Conservation (phyloP, 2,797 vertebrate genomes). For the Macroramphosus scolopax region DNA sequence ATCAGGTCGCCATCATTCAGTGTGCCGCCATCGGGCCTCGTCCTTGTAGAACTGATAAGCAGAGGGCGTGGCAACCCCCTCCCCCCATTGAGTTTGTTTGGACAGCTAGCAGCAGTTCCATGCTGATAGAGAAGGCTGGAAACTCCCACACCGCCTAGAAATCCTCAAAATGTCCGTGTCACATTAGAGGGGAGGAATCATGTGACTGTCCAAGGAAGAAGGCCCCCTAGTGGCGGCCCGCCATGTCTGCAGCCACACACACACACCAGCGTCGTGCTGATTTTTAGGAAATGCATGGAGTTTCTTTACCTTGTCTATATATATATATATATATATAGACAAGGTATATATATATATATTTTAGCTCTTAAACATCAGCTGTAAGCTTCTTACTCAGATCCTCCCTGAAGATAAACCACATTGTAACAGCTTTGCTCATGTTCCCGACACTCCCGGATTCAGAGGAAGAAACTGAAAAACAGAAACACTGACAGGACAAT, state of each 20-base stretch:
- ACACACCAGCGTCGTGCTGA: constrained; percentile 26
- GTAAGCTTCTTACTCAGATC: constrained; percentile 42
- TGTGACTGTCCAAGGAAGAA: constrained; percentile 30
- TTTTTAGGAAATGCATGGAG: constrained; percentile 17
- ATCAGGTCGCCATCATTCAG: background rate
- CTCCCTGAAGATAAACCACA: constrained; percentile 57
- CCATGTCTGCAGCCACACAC: constrained; percentile 19
- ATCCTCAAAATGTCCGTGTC: constrained; percentile 27
- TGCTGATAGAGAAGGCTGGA: constrained; percentile 30
- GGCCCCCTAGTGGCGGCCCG: constrained; percentile 14
- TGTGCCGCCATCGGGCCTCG: constrained; percentile 17
- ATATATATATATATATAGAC: no score
- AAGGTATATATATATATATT: no score
- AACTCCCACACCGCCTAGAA: constrained; percentile 35
- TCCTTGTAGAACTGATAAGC: constrained; percentile 21
- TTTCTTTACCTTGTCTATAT: constrained; percentile 17
- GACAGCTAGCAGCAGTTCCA: constrained; percentile 43
- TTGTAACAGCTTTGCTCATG: constrained; percentile 21
- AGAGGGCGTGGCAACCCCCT: constrained; percentile 5
- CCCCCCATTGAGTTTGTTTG: constrained; percentile 45
- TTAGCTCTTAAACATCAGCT: constrained; percentile 19
- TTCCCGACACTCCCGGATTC: constrained; percentile 26
- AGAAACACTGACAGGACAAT: constrained; percentile 41
- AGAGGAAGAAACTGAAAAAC: constrained; percentile 29
- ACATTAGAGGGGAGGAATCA: constrained; percentile 31